These are phyloP conservation scores for Ophiodon elongatus DNA, from an alignment of 2,113 vertebrate species.

Conservation along the genomic window DNA sequence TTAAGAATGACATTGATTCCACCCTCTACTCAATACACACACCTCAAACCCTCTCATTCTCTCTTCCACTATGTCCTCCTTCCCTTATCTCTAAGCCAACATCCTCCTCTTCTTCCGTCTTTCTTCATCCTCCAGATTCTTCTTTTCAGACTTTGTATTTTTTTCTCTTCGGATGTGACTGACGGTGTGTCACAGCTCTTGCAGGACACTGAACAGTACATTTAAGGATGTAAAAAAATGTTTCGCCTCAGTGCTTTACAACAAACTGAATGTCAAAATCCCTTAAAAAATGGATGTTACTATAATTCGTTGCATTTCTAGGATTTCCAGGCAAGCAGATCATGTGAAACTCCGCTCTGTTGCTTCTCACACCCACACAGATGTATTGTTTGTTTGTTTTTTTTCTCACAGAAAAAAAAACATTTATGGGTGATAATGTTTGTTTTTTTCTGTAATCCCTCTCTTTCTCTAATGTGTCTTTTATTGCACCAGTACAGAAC, in stretches of 20 bases:
- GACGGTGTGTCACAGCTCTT: conserved; percentile 11
- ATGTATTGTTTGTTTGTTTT: conserved; percentile 60
- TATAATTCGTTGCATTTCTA: conserved; percentile 37
- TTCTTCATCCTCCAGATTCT: conserved; percentile 32
- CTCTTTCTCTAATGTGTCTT: conserved; percentile 81
- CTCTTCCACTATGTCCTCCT: neutral
- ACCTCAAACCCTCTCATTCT: conserved; percentile 24
- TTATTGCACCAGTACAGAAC: conserved; percentile 80
- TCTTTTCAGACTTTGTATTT: conserved; percentile 9
- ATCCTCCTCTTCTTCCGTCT: conserved; percentile 30
- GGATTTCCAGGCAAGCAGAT: conserved; percentile 48
- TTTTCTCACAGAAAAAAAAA: conserved; percentile 36
- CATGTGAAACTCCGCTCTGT: conserved; percentile 62
- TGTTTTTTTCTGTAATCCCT: conserved; percentile 72
- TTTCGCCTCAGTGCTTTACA: conserved; percentile 13
- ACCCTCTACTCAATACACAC: conserved; percentile 36
- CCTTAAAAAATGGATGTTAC: conserved; percentile 13
- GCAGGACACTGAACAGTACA: neutral
- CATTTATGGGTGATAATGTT: conserved; percentile 74
- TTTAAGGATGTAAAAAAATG: neutral
- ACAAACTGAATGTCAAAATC: conserved; percentile 33
- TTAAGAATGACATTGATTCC: conserved; percentile 60
- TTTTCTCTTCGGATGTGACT: neutral
- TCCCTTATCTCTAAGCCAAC: conserved; percentile 41
- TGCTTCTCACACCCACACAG: conserved; percentile 72